Percentiles rank a stretch among this genome's conserved stretches.
These are phyloP conservation scores for Acomys russatus DNA, from an alignment of 2,797 vertebrate genomes.

Conservation along the genomic window DNA sequence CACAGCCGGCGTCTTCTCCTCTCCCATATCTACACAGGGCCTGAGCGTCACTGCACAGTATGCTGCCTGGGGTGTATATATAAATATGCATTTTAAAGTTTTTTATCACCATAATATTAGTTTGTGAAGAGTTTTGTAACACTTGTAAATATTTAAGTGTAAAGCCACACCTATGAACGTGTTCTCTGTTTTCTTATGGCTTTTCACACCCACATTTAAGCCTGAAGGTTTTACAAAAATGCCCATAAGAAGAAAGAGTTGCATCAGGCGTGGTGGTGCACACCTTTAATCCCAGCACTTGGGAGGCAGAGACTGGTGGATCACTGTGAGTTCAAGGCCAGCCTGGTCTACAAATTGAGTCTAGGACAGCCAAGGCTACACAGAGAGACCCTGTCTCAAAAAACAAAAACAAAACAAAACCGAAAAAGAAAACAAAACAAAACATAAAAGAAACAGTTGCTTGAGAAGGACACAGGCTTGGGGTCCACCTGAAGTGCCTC, in stretches of 20 bases:
- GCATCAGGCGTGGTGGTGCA: too few species aligned
- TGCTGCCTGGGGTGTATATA: neutral
- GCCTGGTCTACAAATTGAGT: too few species aligned
- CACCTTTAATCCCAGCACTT: too few species aligned
- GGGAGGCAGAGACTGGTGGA: too few species aligned
- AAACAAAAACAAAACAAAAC: too few species aligned
- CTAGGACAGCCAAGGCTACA: too few species aligned
- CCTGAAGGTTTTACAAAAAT: neutral
- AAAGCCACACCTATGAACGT: neutral
- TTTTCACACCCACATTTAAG: neutral
- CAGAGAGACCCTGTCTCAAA: too few species aligned
- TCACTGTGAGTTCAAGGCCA: too few species aligned
- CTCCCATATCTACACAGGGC: fast-evolving
- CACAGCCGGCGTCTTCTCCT: neutral
- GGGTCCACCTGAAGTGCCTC: too few species aligned
- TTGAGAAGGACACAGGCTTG: neutral
- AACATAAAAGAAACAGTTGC: too few species aligned
- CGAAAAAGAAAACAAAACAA: too few species aligned
- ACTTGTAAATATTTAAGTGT: neutral
- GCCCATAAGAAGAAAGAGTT: neutral
- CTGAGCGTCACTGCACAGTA: neutral
- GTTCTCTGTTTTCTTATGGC: neutral
- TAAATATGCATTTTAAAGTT: fast-evolving
- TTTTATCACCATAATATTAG: neutral
- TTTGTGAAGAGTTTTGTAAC: neutral